Base-by-base conservation (phyloP, 2,113 vertebrate genomes). In the Cyprinodon brontotheroides region DNA sequence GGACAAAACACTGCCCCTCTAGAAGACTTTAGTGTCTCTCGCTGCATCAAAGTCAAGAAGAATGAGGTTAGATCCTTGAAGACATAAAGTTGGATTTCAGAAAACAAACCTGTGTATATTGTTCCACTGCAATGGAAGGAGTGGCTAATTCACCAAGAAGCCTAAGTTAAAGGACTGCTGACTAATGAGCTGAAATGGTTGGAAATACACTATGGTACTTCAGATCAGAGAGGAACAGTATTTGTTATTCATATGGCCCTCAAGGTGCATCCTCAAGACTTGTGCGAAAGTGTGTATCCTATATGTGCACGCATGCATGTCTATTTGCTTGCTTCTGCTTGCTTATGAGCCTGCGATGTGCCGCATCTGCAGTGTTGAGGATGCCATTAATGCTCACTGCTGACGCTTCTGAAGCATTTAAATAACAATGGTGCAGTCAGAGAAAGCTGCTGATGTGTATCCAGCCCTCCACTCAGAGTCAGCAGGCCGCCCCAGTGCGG, bases 401-500 rank as follows among this genome's bases (percentile, higher is more conserved):
- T 90, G 92, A 93, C 90, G 88, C 84, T 82, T 82, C 84, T 91
- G 81, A 79, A 80, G 89, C 88, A 93, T 93, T 93, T 93, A 93
- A 93, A 93, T 93, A 93, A 93, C 92, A 93, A 93, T 91, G 80
- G 88, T 91, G 87, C 87, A 92, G 92, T 90, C 86, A 90, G 81
- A 89, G 88, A 86, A 90, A 80, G 89, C 90, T n/a, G 88, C 74
- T 78, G 87, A 88, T 90, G 92, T 92, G 92, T 85, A 93, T 92
- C 91, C 90, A 91, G 91, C 80, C 92, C 53, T 75, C 91, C 87
- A 89, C 86, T 87, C n/a, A 86, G 87, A 89, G n/a, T 20, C 50
- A 5, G 7, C 50, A 57, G 86, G 83, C 77, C 48, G 45, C 67
- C 81, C 87, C 82, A 48, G 68, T 66, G 84, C 75, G 65, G 84